These are phyloP conservation scores for Corythornis madagascariensis DNA, from an alignment of 2,113 vertebrate species.

Conservation along the genomic window DNA sequence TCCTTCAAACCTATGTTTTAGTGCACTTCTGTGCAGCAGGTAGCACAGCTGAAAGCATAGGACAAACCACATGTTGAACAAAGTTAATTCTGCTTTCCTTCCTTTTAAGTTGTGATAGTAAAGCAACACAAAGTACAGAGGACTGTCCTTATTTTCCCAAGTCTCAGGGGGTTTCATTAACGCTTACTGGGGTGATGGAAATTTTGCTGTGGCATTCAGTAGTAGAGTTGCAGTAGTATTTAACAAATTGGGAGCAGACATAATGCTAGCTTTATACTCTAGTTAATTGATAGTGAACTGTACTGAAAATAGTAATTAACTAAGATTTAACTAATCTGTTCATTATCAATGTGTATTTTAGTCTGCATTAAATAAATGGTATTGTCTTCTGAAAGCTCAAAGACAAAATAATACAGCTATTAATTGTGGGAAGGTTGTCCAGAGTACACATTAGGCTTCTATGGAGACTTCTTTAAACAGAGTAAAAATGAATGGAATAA, in stretches of 20 bases:
- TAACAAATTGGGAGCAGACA: not conserved
- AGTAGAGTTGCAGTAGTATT: not conserved
- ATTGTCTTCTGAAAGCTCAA: conserved; percentile 18
- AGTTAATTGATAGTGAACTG: conserved; percentile 44
- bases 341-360: conserved; percentile 27
- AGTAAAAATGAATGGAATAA: not conserved
- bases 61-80: not conserved
- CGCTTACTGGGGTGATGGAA: not conserved
- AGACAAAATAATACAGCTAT: not conserved
- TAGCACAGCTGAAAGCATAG: not conserved
- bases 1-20: not conserved
- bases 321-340: conserved; percentile 29
- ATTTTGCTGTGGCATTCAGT: not conserved
- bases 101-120: not conserved
- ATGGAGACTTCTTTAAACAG: not conserved
- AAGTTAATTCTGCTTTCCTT: not conserved
- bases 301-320: conserved; percentile 52
- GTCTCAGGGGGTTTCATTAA: not conserved
- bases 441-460: not conserved
- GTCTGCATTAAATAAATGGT: conserved; percentile 37
- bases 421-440: not conserved
- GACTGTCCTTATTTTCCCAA: not conserved
- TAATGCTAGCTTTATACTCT: conserved; percentile 3
- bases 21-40: not conserved
- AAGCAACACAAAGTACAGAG: not conserved